Conservation (phyloP, 2,888 invertebrate species). For the Tortricodes alternella region DNA sequence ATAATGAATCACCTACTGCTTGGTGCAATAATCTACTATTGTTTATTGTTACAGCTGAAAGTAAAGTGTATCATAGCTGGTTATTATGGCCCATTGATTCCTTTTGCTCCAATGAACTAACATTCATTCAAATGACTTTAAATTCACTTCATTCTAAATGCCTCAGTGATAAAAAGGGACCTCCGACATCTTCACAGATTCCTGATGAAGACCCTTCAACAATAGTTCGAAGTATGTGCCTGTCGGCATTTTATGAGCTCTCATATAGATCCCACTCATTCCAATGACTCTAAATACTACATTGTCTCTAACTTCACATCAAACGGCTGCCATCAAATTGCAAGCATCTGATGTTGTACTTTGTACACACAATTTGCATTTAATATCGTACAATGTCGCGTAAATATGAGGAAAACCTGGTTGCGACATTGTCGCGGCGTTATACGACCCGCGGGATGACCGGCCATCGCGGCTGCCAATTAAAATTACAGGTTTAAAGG, state of each 20-base stretch:
- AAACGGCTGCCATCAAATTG: slow-evolving; percentile 24
- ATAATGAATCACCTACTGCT: too few species aligned
- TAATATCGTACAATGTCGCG: slow-evolving; percentile 25
- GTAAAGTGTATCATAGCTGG: too few species aligned
- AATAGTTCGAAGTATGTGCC: slow-evolving; percentile 3
- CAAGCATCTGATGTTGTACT: slow-evolving; percentile 18
- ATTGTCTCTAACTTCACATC: slow-evolving; percentile 23
- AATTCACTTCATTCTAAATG: too few species aligned
- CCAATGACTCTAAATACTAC: slow-evolving; percentile 24
- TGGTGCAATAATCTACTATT: too few species aligned
- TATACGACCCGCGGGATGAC: slow-evolving; percentile 46
- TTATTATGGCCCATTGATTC: too few species aligned
- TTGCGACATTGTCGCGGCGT: slow-evolving; percentile 35
- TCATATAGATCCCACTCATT: slow-evolving; percentile 13
- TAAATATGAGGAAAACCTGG: slow-evolving; percentile 11
- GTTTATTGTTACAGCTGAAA: too few species aligned
- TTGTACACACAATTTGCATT: slow-evolving; percentile 30
- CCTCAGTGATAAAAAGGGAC: too few species aligned
- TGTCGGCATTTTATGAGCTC: neutral
- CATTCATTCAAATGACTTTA: too few species aligned
- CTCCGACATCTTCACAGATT: neutral
- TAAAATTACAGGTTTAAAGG: slow-evolving; percentile 39
- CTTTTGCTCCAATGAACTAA: too few species aligned
- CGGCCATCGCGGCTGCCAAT: slow-evolving; percentile 36
- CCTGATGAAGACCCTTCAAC: neutral